Base-by-base conservation (phyloP, 2,888 invertebrate species). In the Apantesis nais region DNA sequence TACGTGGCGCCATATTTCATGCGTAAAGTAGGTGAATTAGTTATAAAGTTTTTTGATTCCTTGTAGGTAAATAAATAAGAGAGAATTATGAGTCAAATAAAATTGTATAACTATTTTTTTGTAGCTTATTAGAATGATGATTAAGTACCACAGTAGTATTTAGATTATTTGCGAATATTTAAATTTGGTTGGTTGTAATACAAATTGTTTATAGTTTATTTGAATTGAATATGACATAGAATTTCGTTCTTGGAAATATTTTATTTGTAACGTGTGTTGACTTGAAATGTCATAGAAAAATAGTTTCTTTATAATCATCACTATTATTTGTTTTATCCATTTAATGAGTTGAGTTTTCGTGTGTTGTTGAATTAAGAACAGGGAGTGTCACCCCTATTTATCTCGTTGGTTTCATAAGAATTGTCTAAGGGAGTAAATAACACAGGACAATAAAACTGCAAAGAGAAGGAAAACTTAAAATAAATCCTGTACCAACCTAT, bases 1-100 rank as follows among this genome's bases (percentile, higher is more conserved):
- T 70, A 55, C 68, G 71, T 73, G 65, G 76, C 68, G 78, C 39
- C 58, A 72, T 78, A 78, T 77, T 77, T 80, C 71, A 80, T 74
- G 16, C 2, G 37, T 65, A 69, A 77, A 73, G 62, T 75, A 69
- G 72, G 75, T 74, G 72, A 75, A 81, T 75, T 72, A 65, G 71
- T 69, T 72, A 70, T 69, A 70, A 52, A 62, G 67, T 62, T 29
- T 74, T 69, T 74, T 77, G 68, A 72, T 68, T 82, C 39, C 34
- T 73, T 58, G 68, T 63, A 55, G 37, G 62, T 55, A 70, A 66
- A 66, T 77, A 74, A 74, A 74, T 77, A 65, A 48, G 48, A 70
- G 66, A 78, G 70, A 82, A 68, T 76, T 73, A 78, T 68, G 66
- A 68, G 44, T 48, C 61, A 62, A 68, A 73, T 74, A 69, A 77